A percentile compares a stretch with the other conserved stretches of the same genome.
phyloP scores from a whole-genome alignment of 2,888 invertebrate genomes.

The Dryadula phaetusa region DNA sequence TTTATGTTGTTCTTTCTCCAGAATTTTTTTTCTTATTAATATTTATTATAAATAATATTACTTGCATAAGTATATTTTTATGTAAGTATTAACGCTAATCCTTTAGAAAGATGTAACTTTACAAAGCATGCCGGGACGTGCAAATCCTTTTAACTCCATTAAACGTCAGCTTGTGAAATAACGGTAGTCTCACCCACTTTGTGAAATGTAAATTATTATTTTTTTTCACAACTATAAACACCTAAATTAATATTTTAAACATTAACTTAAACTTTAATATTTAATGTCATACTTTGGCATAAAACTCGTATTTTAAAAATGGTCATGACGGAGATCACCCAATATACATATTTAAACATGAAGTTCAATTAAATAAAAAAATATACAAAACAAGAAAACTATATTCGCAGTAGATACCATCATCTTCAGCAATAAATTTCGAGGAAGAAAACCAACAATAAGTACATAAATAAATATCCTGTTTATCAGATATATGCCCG shows the following conservation, averaged over 20 bases:
- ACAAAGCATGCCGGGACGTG: slow-evolving; percentile 45
- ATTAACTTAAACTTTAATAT: not conserved
- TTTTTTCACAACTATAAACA: too few species aligned
- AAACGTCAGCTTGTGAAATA: slow-evolving; percentile 42
- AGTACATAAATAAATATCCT: slow-evolving; percentile 46
- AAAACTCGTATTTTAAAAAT: not conserved
- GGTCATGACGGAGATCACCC: not conserved
- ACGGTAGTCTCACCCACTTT: slow-evolving; percentile 39
- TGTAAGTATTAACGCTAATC: slow-evolving; percentile 43
- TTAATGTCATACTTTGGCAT: not conserved
- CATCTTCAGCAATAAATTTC: slow-evolving; percentile 43
- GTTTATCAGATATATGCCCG: slow-evolving; percentile 45
- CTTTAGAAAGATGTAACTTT: slow-evolving; percentile 41
- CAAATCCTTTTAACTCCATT: slow-evolving; percentile 44
- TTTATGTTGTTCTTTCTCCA: too few species aligned
- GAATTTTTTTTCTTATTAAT: too few species aligned
- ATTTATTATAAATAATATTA: too few species aligned
- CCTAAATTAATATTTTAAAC: too few species aligned
- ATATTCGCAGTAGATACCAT: slow-evolving; percentile 39
- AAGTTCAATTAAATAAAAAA: slow-evolving; percentile 18
- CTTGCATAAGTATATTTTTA: not conserved
- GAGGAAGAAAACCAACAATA: slow-evolving; percentile 42
- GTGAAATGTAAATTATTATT: too few species aligned
- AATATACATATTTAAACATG: not conserved
- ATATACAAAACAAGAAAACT: slow-evolving; percentile 35